These are phyloP conservation scores for Pogonomyrmex barbatus DNA, from an alignment of 1,140 invertebrate species.

Conservation along the genomic window DNA sequence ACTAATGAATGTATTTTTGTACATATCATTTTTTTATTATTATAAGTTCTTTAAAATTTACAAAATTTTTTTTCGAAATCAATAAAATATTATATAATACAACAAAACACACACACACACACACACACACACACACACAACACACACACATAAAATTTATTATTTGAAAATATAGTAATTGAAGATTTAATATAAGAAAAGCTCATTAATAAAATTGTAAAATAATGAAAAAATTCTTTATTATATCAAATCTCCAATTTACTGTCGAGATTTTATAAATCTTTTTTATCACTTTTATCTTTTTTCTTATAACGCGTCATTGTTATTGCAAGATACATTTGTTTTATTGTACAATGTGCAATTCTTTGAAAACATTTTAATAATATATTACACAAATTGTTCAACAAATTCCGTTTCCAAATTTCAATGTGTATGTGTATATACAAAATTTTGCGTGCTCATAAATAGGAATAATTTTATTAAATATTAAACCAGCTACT, in stretches of 20 bases:
- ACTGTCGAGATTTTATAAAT: neutral
- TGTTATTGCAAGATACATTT: neutral
- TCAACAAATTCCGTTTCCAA: neutral
- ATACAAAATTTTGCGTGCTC: neutral
- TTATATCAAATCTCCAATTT: neutral
- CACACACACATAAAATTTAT: neutral
- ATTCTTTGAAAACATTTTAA: neutral
- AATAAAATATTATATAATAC: constrained; percentile 11
- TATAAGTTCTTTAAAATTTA: neutral
- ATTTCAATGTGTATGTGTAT: neutral
- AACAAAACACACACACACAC: neutral
- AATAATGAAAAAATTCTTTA: neutral
- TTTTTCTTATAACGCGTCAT: neutral
- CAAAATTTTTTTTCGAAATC: neutral
- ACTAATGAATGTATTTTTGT: neutral
- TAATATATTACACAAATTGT: neutral
- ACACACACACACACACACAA: neutral
- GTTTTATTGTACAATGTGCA: neutral
- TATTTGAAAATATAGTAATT: neutral
- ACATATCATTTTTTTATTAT: too few species aligned
- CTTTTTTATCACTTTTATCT: neutral
- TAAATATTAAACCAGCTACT: neutral
- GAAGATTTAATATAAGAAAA: neutral
- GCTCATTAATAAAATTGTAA: neutral
- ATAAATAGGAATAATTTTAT: neutral